These are phyloP conservation scores for Mormyrus lacerda DNA, from an alignment of 2,113 vertebrate species.

Conservation along the genomic window DNA sequence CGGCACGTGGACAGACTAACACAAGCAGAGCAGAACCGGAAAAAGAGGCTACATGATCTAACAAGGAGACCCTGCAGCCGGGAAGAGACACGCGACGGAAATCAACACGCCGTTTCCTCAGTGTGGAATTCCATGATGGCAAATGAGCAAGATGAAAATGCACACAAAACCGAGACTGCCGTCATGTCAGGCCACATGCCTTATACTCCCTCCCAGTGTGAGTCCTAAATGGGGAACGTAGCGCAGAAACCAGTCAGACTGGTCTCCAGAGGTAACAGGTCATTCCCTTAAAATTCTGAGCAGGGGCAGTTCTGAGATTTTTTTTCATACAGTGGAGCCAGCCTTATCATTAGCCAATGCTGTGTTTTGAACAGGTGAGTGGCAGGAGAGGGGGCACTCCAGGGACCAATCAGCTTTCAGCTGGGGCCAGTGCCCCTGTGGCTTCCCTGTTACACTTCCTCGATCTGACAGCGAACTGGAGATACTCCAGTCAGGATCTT, in stretches of 20 bases:
- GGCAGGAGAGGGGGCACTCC: not conserved
- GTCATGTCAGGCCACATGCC: constrained; percentile 6
- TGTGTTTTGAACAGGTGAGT: not conserved
- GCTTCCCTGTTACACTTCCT: not conserved
- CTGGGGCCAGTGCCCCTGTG: not conserved
- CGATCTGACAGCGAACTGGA: not conserved
- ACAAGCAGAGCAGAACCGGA: not conserved
- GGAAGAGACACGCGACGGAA: not conserved
- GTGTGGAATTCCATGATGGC: constrained; percentile 53
- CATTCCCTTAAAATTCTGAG: not conserved
- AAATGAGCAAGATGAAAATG: constrained; percentile 41
- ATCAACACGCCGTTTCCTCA: constrained; percentile 30
- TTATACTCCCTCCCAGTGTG: not conserved
- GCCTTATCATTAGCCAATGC: not conserved
- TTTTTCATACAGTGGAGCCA: not conserved
- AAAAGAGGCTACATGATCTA: not conserved
- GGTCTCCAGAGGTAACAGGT: not conserved
- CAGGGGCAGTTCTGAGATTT: not conserved
- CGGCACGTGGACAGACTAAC: not conserved
- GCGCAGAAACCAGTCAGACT: not conserved
- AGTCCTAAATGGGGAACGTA: not conserved
- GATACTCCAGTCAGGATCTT: not conserved
- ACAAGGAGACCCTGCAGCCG: not conserved
- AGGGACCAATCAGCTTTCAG: not conserved
- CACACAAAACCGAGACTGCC: constrained; percentile 29